Evolutionary conservation across 2,113 vertebrate genomes (phyloP), one percentile per base, ranked within the genome.

Genomic region (Athene noctua): DNA sequence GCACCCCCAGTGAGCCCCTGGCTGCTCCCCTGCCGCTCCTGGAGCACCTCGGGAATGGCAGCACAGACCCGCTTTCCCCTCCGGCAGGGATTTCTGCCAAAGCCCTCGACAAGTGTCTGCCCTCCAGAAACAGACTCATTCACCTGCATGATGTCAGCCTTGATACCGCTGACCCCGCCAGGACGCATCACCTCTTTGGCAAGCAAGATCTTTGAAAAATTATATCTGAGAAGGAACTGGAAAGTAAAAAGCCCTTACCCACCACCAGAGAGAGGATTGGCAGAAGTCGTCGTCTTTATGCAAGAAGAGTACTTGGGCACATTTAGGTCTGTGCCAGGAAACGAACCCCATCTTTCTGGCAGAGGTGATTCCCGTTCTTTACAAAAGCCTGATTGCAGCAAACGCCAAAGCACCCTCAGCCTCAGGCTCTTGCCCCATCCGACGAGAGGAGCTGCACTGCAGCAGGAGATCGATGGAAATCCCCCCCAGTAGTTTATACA

Each of bases 401-500:
- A 49, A 22, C 10, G 25, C n/a, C 75, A 15, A 5, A 27, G 70
- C 42, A 62, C 46, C 44, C 44, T 46, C 10, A 44, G n/a, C 52
- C 57, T 25, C 38, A 51, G 32, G 52, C 32, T 85, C 55, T 51
- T 5, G 1, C 14, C 51, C 0, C 0, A 19, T 21, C 13, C 49
- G 22, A 7, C 2, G 23, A 47, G 29, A 90, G 74, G 27, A 88
- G 36, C 54, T 81, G 65, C 27, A 17, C 0, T 55, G 65, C 49
- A 55, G 32, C 57, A 59, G 32, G n/a, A 52, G 14, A 18, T 3
- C 16, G 54, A 42, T n/a, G 54, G 55, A 57, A 44, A 57, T 65
- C 7, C 55, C 47, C 52, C 54, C n/a, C 54, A n/a, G 14, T 10
- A 44, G 18, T 38, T 34, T 11, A 40, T 2, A 6, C 4, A 40